Evolutionary conservation across 2,797 vertebrate genomes (phyloP).

Genomic region (Tachyglossus aculeatus): DNA sequence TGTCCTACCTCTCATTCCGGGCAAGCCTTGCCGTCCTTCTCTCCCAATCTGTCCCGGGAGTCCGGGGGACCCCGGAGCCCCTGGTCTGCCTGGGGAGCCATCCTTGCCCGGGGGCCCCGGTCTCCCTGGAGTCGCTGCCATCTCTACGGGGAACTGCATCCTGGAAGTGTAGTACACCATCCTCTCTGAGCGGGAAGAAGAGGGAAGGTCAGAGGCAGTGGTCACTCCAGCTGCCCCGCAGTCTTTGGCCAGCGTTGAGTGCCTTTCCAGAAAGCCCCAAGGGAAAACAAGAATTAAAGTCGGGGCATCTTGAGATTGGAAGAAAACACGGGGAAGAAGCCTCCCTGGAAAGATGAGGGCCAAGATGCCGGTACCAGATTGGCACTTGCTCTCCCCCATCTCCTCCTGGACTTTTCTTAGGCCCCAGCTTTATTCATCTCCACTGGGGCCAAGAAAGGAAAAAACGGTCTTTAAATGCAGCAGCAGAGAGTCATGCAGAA

Average conservation of each 20-base stretch:
- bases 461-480: too few relatives aligned
- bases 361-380: too few relatives aligned
- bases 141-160: slow-evolving; percentile 87
- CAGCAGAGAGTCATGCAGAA: too few relatives aligned
- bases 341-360: too few relatives aligned
- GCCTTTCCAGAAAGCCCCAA: neutral
- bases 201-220: fast-evolving
- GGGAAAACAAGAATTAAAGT: neutral
- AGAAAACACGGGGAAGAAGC: too few relatives aligned
- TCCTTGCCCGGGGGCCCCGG: slow-evolving; percentile 93
- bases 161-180: slow-evolving; percentile 94
- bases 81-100: slow-evolving; percentile 81
- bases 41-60: slow-evolving; percentile 90
- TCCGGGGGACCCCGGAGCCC: slow-evolving; percentile 83
- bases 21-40: slow-evolving; percentile 87
- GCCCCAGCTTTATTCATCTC: too few relatives aligned
- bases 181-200: slow-evolving; percentile 79
- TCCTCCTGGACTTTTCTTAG: too few relatives aligned
- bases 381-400: too few relatives aligned
- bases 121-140: slow-evolving; percentile 86
- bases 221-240: fast-evolving
- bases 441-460: too few relatives aligned
- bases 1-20: slow-evolving; percentile 83
- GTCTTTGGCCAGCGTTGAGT: neutral
- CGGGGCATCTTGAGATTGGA: too few relatives aligned